These are phyloP conservation scores for Girardinichthys multiradiatus DNA, from an alignment of 2,113 vertebrate species.

Conservation along the genomic window DNA sequence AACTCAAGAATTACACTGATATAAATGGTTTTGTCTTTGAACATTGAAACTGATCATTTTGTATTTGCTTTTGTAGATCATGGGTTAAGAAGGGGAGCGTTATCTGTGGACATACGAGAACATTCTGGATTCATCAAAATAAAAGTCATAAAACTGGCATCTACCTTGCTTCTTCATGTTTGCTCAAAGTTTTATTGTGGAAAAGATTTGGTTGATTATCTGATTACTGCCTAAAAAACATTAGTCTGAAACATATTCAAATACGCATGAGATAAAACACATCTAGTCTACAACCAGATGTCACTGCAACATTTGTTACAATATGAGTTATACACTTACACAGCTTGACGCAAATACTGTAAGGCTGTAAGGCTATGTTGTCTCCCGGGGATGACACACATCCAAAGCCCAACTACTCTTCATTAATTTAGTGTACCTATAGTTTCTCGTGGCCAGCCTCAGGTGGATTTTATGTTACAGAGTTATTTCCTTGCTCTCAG, in stretches of 20 bases:
- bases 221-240: neutral
- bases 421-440: no score
- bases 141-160: constrained; percentile 40
- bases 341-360: neutral
- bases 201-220: neutral
- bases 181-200: neutral
- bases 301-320: neutral
- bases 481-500: no score
- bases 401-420: no score
- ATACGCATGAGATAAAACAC: neutral
- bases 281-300: neutral
- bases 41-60: constrained; percentile 6
- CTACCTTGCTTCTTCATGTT: constrained; percentile 1
- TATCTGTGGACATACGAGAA: constrained; percentile 42
- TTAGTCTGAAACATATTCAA: no score
- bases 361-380: neutral
- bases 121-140: constrained; percentile 45
- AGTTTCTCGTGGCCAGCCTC: no score
- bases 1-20: neutral
- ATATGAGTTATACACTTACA: neutral
- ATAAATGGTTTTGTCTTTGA: neutral
- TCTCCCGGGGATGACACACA: neutral
- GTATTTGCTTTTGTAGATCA: constrained; percentile 64
- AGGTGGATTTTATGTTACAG: no score
- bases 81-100: constrained; percentile 59